These are phyloP conservation scores for Guaruba guarouba DNA, from an alignment of 2,113 vertebrate species.

Conservation along the genomic window DNA sequence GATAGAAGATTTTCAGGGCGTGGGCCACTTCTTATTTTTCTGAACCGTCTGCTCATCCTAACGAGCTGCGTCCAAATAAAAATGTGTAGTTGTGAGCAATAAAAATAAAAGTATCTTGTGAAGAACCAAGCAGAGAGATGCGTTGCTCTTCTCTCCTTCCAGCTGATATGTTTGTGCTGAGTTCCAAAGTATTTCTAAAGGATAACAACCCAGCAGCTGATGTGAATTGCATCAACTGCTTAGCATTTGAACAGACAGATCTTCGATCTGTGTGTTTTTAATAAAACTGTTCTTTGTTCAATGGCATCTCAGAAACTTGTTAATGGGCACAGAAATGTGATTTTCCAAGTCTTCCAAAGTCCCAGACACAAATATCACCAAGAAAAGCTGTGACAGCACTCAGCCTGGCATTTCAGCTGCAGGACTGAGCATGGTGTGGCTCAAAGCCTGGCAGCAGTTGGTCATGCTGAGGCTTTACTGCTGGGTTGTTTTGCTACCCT, in stretches of 20 bases:
- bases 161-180: background rate
- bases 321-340: background rate
- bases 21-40: background rate
- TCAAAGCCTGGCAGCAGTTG: background rate
- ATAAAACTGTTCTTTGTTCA: background rate
- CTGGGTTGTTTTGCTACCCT: background rate
- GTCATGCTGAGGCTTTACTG: background rate
- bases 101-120: background rate
- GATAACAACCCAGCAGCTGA: background rate
- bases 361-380: fast-evolving
- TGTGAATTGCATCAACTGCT: background rate
- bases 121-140: background rate
- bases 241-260: background rate
- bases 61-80: background rate
- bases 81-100: background rate
- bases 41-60: constrained; percentile 34
- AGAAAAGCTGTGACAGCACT: background rate
- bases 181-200: background rate
- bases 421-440: fast-evolving
- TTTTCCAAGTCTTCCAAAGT: background rate
- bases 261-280: background rate
- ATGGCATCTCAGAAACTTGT: fast-evolving
- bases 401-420: background rate
- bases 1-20: constrained; percentile 5
- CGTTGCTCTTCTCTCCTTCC: background rate